A percentile compares a stretch with the other conserved stretches of the same genome.
phyloP scores from a whole-genome alignment of 1,140 invertebrate genomes.

The Drosophila setifemur region DNA sequence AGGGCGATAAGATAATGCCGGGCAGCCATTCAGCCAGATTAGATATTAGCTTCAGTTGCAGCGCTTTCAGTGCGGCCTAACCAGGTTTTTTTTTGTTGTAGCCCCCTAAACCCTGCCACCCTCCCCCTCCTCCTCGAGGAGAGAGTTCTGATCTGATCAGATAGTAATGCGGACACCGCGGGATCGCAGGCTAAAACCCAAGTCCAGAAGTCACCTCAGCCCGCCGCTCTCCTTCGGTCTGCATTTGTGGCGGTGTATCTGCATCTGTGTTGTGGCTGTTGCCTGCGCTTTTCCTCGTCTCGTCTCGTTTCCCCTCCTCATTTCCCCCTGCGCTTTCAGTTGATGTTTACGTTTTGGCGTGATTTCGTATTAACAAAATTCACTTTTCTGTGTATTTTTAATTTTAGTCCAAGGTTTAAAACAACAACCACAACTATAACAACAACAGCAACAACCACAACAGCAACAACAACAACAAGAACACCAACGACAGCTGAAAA shows the following conservation, averaged over 20 bases:
- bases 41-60: slow-evolving; percentile 53
- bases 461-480: neutral
- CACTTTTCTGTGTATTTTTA: slow-evolving; percentile 69
- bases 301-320: neutral
- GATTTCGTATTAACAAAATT: slow-evolving; percentile 67
- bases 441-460: neutral
- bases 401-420: slow-evolving; percentile 82
- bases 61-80: slow-evolving; percentile 13
- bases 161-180: neutral
- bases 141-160: slow-evolving; percentile 22
- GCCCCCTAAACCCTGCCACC: neutral
- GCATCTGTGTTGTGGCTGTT: slow-evolving; percentile 3
- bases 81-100: slow-evolving; percentile 27
- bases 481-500: neutral
- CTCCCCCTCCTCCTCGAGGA: neutral
- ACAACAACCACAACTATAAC: slow-evolving; percentile 53
- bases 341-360: slow-evolving; percentile 67
- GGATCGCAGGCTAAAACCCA: neutral
- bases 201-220: slow-evolving; percentile 1
- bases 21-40: slow-evolving; percentile 47
- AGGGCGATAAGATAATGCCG: slow-evolving; percentile 72
- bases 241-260: neutral
- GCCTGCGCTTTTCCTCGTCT: neutral
- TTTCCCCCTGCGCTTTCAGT: neutral
- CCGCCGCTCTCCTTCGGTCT: neutral